Conservation (phyloP, 1,140 invertebrate genomes). For the Papilio polyxenes region DNA sequence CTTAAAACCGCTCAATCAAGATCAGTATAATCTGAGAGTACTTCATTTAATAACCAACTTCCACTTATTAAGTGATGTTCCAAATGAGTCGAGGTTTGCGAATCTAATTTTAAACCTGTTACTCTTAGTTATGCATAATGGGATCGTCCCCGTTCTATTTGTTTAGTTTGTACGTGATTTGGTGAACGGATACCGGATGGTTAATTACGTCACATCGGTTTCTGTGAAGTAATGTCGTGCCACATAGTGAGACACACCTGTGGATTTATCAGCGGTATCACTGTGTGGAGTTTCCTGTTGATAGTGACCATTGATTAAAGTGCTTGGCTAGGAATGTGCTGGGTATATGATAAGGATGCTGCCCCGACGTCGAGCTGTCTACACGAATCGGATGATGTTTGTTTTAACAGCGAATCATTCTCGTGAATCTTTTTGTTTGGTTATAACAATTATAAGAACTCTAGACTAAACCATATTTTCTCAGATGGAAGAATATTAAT, state of each 20-base stretch:
- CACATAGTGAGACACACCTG: constrained; percentile 13
- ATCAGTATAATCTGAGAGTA: too few relatives aligned
- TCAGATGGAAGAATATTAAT: background rate
- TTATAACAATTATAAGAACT: background rate
- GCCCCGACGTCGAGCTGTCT: constrained; percentile 14
- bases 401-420: constrained; percentile 8
- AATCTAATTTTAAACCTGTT: background rate
- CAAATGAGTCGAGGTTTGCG: too few relatives aligned
- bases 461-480: background rate
- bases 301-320: background rate
- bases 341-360: constrained; percentile 11
- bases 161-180: constrained; percentile 14
- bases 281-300: constrained; percentile 7
- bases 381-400: constrained; percentile 5
- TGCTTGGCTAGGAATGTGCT: background rate
- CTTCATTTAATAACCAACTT: too few relatives aligned
- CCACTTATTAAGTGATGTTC: too few relatives aligned
- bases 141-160: background rate
- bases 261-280: background rate
- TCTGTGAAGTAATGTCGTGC: constrained; percentile 8
- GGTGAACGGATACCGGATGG: constrained; percentile 17
- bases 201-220: constrained; percentile 15
- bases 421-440: background rate
- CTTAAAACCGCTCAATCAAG: too few relatives aligned
- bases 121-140: background rate